A percentile compares a stretch with the other conserved stretches of the same genome.
Conservation (phyloP, 1,140 invertebrate genomes). For the Drosophila suzukii region DNA sequence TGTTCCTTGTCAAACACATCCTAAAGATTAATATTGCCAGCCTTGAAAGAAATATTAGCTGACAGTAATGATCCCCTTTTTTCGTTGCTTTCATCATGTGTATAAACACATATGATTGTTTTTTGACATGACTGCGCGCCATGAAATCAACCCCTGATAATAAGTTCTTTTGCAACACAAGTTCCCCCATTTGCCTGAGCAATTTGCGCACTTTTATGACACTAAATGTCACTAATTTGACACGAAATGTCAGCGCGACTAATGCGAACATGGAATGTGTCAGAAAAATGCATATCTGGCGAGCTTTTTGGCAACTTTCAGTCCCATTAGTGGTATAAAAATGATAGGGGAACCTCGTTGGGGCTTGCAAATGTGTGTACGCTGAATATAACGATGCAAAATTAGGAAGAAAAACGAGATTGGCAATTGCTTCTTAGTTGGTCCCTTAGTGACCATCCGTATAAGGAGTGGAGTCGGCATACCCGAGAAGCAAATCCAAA, state of each 20-base stretch:
- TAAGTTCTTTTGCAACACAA: conserved; percentile 14
- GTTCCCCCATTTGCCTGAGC: conserved; percentile 15
- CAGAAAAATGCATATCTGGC: conserved; percentile 45
- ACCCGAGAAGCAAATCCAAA: conserved; percentile 53
- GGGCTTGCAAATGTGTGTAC: conserved; percentile 13
- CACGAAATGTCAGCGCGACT: conserved; percentile 68
- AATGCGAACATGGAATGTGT: conserved; percentile 59
- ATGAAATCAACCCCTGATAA: conserved; percentile 28
- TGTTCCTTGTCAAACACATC: neutral
- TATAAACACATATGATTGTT: neutral
- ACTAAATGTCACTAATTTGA: conserved; percentile 79
- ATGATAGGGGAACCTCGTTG: conserved; percentile 8
- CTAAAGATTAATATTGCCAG: neutral
- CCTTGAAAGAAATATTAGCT: neutral
- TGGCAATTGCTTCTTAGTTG: conserved; percentile 45
- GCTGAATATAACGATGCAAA: conserved; percentile 46
- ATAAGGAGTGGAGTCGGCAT: conserved; percentile 44
- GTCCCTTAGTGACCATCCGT: conserved; percentile 57
- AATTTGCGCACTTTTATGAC: conserved; percentile 65
- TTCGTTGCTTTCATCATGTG: neutral
- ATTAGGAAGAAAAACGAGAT: conserved; percentile 12
- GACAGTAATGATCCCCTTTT: conserved; percentile 4
- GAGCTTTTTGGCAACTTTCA: conserved; percentile 37
- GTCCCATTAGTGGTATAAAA: conserved; percentile 55
- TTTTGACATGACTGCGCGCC: neutral